phyloP scores from a whole-genome alignment of 1,140 invertebrate species.

The Drosophila subpulchrella region DNA sequence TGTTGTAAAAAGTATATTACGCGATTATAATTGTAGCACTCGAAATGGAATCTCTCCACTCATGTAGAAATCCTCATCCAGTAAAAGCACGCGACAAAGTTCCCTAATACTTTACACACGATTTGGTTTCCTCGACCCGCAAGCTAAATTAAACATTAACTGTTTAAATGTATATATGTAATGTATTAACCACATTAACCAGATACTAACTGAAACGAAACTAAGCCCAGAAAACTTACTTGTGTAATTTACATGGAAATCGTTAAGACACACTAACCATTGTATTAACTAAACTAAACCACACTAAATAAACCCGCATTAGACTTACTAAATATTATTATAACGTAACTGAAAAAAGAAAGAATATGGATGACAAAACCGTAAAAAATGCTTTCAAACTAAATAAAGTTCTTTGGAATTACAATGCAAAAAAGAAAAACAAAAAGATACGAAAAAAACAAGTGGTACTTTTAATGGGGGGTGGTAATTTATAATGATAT shows the following conservation, averaged over 20 bases:
- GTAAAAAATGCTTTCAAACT: conserved; percentile 82
- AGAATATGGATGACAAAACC: conserved; percentile 43
- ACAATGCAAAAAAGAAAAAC: conserved; percentile 60
- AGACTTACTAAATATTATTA: conserved; percentile 80
- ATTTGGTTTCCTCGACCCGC: conserved; percentile 48
- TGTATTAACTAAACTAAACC: conserved; percentile 68
- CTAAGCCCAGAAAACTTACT: conserved; percentile 22
- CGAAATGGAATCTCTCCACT: conserved; percentile 29
- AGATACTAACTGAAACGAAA: conserved; percentile 19
- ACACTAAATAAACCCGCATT: conserved; percentile 59
- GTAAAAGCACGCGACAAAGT: conserved; percentile 47
- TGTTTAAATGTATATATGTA: conserved; percentile 79
- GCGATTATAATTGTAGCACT: conserved; percentile 53
- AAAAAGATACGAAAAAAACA: conserved; percentile 39
- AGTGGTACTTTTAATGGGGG: conserved; percentile 1
- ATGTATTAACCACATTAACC: conserved; percentile 53
- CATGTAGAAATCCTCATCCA: conserved; percentile 50
- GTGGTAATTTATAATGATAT: neutral
- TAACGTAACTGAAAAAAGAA: conserved; percentile 70
- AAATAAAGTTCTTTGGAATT: conserved; percentile 84
- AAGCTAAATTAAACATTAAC: conserved; percentile 39
- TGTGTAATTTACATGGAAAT: conserved; percentile 42
- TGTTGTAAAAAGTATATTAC: conserved; percentile 68
- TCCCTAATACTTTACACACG: conserved; percentile 24
- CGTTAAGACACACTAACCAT: conserved; percentile 63